Percentiles rank a stretch among this genome's conserved stretches.
phyloP scores from a whole-genome alignment of 1,140 invertebrate species.

The Bicyclus anynana region DNA sequence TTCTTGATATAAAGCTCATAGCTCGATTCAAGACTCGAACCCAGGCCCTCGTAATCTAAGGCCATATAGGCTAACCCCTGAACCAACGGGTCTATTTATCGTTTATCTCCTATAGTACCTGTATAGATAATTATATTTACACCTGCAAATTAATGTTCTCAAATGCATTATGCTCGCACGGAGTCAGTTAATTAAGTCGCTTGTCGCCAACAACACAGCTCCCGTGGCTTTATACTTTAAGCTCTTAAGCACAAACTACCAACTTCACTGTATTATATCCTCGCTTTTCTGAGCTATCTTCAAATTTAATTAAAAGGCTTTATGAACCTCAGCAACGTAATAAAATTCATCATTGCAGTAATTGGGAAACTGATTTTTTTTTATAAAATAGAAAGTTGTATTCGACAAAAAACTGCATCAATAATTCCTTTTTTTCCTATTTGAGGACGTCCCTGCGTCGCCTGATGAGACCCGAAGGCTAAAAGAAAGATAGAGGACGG shows the following conservation, averaged over 20 bases:
- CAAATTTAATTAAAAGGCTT: slow-evolving; percentile 38
- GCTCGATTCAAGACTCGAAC: no score
- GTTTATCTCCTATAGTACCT: no score
- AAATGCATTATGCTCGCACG: slow-evolving; percentile 39
- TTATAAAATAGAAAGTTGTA: no score
- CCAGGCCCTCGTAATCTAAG: no score
- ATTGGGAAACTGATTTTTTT: background rate
- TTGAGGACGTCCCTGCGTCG: no score
- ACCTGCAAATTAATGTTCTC: slow-evolving; percentile 24
- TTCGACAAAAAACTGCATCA: no score
- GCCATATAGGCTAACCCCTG: no score
- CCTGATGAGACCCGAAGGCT: no score
- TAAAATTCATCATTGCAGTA: slow-evolving; percentile 11
- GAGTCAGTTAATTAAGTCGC: slow-evolving; percentile 53
- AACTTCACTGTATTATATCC: slow-evolving; percentile 39
- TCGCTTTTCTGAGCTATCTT: slow-evolving; percentile 39
- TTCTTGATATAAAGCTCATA: no score
- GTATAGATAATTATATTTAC: background rate
- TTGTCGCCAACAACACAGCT: slow-evolving; percentile 46
- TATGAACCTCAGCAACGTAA: slow-evolving; percentile 14
- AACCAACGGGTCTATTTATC: no score
- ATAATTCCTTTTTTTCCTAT: no score
- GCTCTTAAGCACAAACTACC: slow-evolving; percentile 51
- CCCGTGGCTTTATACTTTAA: slow-evolving; percentile 48
- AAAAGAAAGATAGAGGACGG: no score